phyloP scores from a whole-genome alignment of 2,888 invertebrate genomes.

The Itoplectis maculator region DNA sequence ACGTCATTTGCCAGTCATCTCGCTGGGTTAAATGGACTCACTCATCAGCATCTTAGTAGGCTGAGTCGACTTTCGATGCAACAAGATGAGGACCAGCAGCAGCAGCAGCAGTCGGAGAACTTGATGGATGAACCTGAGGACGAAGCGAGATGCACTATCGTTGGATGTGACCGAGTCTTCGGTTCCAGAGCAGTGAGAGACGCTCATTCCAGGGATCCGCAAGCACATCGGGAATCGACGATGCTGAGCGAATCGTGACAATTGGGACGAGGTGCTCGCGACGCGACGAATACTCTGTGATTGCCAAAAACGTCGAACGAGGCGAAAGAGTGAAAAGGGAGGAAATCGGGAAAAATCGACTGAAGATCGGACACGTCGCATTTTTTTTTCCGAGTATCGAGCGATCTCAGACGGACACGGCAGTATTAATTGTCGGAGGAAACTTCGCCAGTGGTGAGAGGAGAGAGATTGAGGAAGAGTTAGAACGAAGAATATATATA shows the following conservation, averaged over 20 bases:
- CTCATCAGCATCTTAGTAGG: constrained; percentile 82
- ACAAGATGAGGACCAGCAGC: constrained; percentile 76
- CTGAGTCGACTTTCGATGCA: constrained; percentile 78
- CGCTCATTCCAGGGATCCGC: constrained; percentile 87
- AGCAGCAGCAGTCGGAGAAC: constrained; percentile 41
- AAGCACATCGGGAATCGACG: constrained; percentile 81
- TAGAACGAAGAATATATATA: constrained; percentile 29
- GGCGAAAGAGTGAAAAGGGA: background rate
- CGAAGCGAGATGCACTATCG: constrained; percentile 91
- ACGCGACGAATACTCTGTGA: constrained; percentile 69
- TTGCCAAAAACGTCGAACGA: constrained; percentile 63
- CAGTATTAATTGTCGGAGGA: constrained; percentile 60
- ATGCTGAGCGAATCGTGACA: constrained; percentile 82
- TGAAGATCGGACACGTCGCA: no score
- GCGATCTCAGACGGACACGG: constrained; percentile 37
- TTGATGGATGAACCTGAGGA: constrained; percentile 72
- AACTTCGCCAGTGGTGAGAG: constrained; percentile 1
- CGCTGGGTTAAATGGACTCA: constrained; percentile 84
- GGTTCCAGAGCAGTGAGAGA: constrained; percentile 92
- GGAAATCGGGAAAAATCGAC: constrained; percentile 1
- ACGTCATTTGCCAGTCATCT: constrained; percentile 83
- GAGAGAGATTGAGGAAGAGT: background rate
- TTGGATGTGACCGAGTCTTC: constrained; percentile 92
- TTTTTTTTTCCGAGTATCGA: background rate
- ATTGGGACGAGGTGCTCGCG: constrained; percentile 74